Evolutionary conservation across 1,140 invertebrate genomes (phyloP).

Genomic region (Andrena cerasifolii): DNA sequence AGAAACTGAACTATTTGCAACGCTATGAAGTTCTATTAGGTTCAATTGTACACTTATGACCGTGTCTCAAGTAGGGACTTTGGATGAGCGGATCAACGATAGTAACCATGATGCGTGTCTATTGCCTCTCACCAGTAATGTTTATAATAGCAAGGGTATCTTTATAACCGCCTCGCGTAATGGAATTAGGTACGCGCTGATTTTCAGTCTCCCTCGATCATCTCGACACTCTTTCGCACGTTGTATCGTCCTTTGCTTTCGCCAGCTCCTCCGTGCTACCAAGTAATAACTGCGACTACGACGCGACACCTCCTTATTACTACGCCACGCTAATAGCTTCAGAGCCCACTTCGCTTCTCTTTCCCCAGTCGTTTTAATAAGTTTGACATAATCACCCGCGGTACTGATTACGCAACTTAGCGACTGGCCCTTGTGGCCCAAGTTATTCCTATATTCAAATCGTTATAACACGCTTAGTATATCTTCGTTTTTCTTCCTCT

Average conservation of each 20-base stretch:
- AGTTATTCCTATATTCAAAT: not conserved
- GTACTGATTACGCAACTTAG: slow-evolving; percentile 36
- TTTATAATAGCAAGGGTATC: slow-evolving; percentile 68
- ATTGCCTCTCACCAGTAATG: slow-evolving; percentile 44
- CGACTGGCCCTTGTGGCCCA: slow-evolving; percentile 1
- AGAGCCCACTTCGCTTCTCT: slow-evolving; percentile 23
- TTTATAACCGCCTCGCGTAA: slow-evolving; percentile 63
- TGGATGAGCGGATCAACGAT: slow-evolving; percentile 40
- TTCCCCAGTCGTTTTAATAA: slow-evolving; percentile 52
- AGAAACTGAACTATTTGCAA: not conserved
- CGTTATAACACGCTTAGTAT: no score
- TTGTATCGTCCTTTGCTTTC: slow-evolving; percentile 4
- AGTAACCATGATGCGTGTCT: slow-evolving; percentile 71
- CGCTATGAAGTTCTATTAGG: not conserved
- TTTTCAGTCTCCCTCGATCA: slow-evolving; percentile 45
- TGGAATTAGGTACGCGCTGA: slow-evolving; percentile 67
- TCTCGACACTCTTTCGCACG: slow-evolving; percentile 27
- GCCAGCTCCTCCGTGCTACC: slow-evolving; percentile 42
- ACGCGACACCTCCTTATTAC: slow-evolving; percentile 67
- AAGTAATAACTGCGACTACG: slow-evolving; percentile 59
- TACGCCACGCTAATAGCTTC: slow-evolving; percentile 56
- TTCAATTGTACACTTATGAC: not conserved
- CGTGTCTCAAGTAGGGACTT: not conserved
- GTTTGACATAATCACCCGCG: slow-evolving; percentile 54
- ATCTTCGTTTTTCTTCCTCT: not conserved